A percentile compares a stretch with the other conserved stretches of the same genome.
These are phyloP conservation scores for Enteromius radiatus DNA, from an alignment of 2,797 vertebrate genomes.

Conservation along the genomic window DNA sequence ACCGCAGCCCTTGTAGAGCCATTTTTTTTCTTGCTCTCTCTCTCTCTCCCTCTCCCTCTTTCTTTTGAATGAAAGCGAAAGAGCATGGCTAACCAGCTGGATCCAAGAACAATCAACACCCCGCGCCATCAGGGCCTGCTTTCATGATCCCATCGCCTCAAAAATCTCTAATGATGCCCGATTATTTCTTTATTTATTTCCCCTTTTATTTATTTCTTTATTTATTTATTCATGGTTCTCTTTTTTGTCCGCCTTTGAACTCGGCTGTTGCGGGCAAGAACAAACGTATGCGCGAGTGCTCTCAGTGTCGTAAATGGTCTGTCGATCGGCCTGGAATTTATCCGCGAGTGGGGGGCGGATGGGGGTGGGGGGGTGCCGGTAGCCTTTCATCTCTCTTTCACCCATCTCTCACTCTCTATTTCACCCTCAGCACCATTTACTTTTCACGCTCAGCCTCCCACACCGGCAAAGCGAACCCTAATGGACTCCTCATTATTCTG, in stretches of 20 bases:
- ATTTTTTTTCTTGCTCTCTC: background rate
- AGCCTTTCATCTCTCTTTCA: slow-evolving; percentile 71
- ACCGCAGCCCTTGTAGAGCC: slow-evolving; percentile 3
- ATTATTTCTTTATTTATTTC: slow-evolving; percentile 61
- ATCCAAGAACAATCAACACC: slow-evolving; percentile 54
- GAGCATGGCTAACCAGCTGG: slow-evolving; percentile 56
- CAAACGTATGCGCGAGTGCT: slow-evolving; percentile 59
- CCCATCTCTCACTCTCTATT: slow-evolving; percentile 45
- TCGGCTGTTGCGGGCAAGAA: slow-evolving; percentile 46
- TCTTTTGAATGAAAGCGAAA: slow-evolving; percentile 52
- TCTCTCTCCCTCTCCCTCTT: slow-evolving; percentile 9
- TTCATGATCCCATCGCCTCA: slow-evolving; percentile 44
- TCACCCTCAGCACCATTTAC: slow-evolving; percentile 60
- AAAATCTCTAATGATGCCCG: slow-evolving; percentile 53
- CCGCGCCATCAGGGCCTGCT: slow-evolving; percentile 38
- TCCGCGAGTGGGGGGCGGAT: slow-evolving; percentile 58
- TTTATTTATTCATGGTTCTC: slow-evolving; percentile 46
- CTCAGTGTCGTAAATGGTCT: slow-evolving; percentile 57
- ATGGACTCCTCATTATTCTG: slow-evolving; percentile 66
- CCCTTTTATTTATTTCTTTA: slow-evolving; percentile 48
- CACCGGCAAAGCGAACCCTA: slow-evolving; percentile 53
- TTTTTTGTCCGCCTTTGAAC: slow-evolving; percentile 54
- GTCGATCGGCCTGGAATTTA: slow-evolving; percentile 72
- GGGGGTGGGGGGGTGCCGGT: slow-evolving; percentile 14
- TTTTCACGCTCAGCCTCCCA: slow-evolving; percentile 65